A percentile compares a stretch with the other conserved stretches of the same genome.
Conservation (phyloP, 1,140 invertebrate genomes). For the Phocides pigmalion region DNA sequence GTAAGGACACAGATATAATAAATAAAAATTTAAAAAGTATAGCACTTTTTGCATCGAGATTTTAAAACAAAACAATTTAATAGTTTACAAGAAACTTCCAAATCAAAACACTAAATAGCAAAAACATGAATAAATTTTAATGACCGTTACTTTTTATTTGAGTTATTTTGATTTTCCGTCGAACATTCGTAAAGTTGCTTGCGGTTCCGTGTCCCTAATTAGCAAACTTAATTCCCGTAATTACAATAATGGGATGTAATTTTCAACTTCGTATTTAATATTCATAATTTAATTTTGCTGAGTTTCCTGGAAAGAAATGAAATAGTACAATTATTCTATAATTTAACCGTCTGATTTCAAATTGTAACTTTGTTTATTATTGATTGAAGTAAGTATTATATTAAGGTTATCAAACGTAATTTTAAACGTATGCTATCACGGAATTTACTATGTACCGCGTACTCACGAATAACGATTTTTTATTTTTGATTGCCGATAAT, state of each 20-base stretch:
- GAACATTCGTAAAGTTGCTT: conserved; percentile 42
- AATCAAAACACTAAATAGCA: neutral
- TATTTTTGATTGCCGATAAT: no score
- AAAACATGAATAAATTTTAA: conserved; percentile 41
- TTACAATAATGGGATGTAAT: conserved; percentile 32
- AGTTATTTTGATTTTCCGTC: conserved; percentile 40
- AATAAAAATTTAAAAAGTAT: no score
- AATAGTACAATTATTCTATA: no score
- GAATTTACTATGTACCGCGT: no score
- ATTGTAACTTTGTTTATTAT: no score
- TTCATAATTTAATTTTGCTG: neutral
- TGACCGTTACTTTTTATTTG: conserved; percentile 41
- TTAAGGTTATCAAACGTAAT: no score
- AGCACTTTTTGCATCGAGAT: neutral
- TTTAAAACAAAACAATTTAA: neutral
- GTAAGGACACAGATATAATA: no score
- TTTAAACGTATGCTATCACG: no score
- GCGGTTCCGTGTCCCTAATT: conserved; percentile 43
- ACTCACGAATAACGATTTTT: no score
- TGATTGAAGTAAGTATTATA: no score
- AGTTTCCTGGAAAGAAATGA: neutral
- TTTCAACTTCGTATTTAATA: neutral
- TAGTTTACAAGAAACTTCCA: neutral
- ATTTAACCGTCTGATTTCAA: no score
- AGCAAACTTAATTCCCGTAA: conserved; percentile 41